Evolutionary conservation across 2,888 invertebrate species (phyloP).

Genomic region (Azorinus chamasolen): DNA sequence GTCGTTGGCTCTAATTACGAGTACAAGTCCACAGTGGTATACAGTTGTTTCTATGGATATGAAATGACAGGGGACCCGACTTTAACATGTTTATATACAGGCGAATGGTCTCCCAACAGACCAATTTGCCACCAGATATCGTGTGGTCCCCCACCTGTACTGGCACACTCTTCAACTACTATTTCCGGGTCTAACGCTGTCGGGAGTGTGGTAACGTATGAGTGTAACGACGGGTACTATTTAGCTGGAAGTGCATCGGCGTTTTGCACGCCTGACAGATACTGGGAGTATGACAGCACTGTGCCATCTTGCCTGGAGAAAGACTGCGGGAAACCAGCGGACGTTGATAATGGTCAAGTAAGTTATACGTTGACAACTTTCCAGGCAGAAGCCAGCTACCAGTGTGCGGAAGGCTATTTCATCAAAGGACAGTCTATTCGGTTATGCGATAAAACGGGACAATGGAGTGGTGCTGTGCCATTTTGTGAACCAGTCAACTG

Average conservation of each 20-base stretch:
- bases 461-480: conserved; percentile 80
- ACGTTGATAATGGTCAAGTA: conserved; percentile 85
- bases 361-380: conserved; percentile 87
- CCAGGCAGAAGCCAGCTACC: conserved; percentile 74
- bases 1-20: conserved; percentile 36
- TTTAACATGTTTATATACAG: conserved; percentile 78
- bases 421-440: conserved; percentile 61
- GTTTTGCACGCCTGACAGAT: conserved; percentile 60
- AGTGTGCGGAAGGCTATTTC: conserved; percentile 79
- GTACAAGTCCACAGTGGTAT: conserved; percentile 57
- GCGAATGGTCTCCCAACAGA: conserved; percentile 79
- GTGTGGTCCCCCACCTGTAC: conserved; percentile 74
- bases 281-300: conserved; percentile 60
- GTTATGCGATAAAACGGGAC: conserved; percentile 73
- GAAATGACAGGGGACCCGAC: conserved; percentile 73
- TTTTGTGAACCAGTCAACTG: conserved; percentile 80
- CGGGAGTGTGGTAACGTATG: conserved; percentile 64
- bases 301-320: conserved; percentile 64
- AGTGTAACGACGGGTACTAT: conserved; percentile 72
- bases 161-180: conserved; percentile 53
- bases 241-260: conserved; percentile 65
- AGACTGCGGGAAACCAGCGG: conserved; percentile 72
- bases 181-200: conserved; percentile 47
- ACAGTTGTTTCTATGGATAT: conserved; percentile 77
- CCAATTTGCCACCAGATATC: conserved; percentile 80